Evolutionary conservation across 2,113 vertebrate species (phyloP).

Genomic region (Dasyprocta punctata): DNA sequence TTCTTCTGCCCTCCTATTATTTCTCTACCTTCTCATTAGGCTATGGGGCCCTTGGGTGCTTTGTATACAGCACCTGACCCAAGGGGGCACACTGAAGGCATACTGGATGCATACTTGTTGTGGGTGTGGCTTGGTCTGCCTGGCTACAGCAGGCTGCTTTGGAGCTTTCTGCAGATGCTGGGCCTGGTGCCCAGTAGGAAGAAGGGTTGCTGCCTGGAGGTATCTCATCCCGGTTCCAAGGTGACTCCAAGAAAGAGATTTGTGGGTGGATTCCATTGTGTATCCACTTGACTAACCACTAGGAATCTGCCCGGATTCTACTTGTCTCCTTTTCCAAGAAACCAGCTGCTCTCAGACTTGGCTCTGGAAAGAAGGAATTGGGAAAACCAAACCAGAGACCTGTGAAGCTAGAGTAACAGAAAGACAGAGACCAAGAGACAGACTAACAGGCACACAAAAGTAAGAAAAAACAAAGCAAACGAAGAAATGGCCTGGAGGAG

Average conservation of each 20-base stretch:
- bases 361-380: background rate
- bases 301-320: background rate
- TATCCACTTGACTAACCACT: background rate
- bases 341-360: background rate
- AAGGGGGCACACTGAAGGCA: background rate
- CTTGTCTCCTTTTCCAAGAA: background rate
- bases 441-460: background rate
- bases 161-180: background rate
- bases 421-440: background rate
- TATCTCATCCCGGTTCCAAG: background rate
- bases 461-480: background rate
- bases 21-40: background rate
- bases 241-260: background rate
- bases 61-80: background rate
- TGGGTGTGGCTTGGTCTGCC: background rate
- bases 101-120: background rate
- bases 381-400: background rate
- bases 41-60: background rate
- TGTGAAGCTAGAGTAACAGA: background rate
- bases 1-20: background rate
- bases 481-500: background rate
- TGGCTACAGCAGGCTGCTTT: background rate
- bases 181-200: background rate
- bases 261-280: background rate
- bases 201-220: background rate